These are phyloP conservation scores for Crioceris asparagi DNA, from an alignment of 2,888 invertebrate species.

Conservation along the genomic window DNA sequence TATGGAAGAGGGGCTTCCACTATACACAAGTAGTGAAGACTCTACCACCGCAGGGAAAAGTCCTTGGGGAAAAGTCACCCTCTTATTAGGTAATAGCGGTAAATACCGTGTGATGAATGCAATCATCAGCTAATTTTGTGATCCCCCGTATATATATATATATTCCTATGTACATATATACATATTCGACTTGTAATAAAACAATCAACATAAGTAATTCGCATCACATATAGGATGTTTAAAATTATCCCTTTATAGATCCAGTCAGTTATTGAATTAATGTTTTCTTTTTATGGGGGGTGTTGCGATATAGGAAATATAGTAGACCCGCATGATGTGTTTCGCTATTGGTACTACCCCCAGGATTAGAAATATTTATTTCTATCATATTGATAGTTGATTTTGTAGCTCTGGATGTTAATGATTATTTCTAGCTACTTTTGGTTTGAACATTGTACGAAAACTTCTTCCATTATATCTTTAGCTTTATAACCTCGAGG, in stretches of 20 bases:
- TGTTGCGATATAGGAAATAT: neutral
- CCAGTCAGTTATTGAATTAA: constrained; percentile 24
- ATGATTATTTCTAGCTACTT: neutral
- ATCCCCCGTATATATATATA: constrained; percentile 26
- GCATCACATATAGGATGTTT: constrained; percentile 25
- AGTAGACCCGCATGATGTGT: no score
- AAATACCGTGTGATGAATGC: constrained; percentile 40
- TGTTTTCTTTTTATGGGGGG: constrained; percentile 9
- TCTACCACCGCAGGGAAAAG: constrained; percentile 23
- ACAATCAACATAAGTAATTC: constrained; percentile 36
- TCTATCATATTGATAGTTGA: neutral
- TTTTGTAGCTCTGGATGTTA: neutral
- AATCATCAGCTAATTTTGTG: constrained; percentile 39
- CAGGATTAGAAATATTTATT: no score
- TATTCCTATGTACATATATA: no score
- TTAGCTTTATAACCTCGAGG: no score
- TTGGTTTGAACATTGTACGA: no score
- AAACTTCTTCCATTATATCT: no score
- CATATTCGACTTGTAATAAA: constrained; percentile 33
- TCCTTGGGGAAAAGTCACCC: constrained; percentile 31
- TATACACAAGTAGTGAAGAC: constrained; percentile 19
- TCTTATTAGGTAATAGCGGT: constrained; percentile 40
- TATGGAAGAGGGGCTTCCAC: no score
- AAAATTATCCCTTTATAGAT: constrained; percentile 25
- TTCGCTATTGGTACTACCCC: no score